Percentiles rank a stretch among this genome's conserved stretches.
phyloP scores from a whole-genome alignment of 1,140 invertebrate genomes.

The Batillaria attramentaria region DNA sequence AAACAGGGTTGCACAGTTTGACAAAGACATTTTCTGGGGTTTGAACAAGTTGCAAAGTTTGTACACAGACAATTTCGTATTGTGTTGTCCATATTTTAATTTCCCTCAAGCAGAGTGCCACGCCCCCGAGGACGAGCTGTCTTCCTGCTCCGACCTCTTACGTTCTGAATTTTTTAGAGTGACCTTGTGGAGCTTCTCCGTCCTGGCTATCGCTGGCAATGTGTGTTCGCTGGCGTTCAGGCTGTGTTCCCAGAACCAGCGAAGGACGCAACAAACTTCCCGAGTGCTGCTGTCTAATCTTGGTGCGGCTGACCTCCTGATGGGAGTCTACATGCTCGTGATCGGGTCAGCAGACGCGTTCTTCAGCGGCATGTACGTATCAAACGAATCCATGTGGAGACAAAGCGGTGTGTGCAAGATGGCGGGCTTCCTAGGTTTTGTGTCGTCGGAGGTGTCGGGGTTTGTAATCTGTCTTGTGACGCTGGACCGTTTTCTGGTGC shows the following conservation, averaged over 20 bases:
- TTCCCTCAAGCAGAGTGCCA: slow-evolving; percentile 36
- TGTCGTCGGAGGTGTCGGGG: slow-evolving; percentile 56
- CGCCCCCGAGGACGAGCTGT: slow-evolving; percentile 42
- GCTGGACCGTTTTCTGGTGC: slow-evolving; percentile 52
- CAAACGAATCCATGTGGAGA: slow-evolving; percentile 51
- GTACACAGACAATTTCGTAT: slow-evolving; percentile 33
- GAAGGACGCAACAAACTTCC: slow-evolving; percentile 35
- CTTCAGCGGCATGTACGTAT: slow-evolving; percentile 53
- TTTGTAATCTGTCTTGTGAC: slow-evolving; percentile 57
- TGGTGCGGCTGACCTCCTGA: slow-evolving; percentile 56
- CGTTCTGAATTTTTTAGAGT: slow-evolving; percentile 36
- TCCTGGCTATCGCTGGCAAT: slow-evolving; percentile 46
- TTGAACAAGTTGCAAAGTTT: slow-evolving; percentile 35
- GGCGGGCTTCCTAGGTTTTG: slow-evolving; percentile 54
- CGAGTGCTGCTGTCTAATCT: slow-evolving; percentile 50
- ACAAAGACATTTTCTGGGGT: slow-evolving; percentile 31
- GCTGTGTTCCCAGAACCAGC: slow-evolving; percentile 2
- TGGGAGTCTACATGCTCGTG: slow-evolving; percentile 62
- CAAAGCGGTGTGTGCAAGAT: slow-evolving; percentile 46
- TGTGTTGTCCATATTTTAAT: slow-evolving; percentile 44
- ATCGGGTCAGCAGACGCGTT: slow-evolving; percentile 56
- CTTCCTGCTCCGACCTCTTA: slow-evolving; percentile 49
- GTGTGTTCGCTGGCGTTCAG: slow-evolving; percentile 41
- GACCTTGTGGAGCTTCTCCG: slow-evolving; percentile 43
- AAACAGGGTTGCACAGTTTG: slow-evolving; percentile 29